Evolutionary conservation across 2,113 vertebrate genomes (phyloP).

Genomic region (Macrotis lagotis): DNA sequence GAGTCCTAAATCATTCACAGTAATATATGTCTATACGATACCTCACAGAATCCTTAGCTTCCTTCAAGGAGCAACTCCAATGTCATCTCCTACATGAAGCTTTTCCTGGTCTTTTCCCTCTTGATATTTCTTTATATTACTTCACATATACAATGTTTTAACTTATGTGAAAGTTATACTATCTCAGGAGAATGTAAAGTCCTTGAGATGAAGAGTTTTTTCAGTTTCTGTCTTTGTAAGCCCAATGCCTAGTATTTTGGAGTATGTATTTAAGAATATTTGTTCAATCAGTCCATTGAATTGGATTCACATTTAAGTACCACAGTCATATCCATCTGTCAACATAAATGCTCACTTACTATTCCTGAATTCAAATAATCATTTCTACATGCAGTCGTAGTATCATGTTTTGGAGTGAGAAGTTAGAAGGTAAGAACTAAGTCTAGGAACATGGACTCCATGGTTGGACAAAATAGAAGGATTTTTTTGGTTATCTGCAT

Average conservation of each 20-base stretch:
- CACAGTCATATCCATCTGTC: constrained; percentile 1
- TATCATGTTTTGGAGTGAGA: constrained; percentile 33
- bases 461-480: constrained; percentile 45
- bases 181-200: not conserved
- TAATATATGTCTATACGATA: constrained; percentile 21
- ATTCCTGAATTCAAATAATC: constrained; percentile 43
- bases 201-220: not conserved
- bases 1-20: constrained; percentile 26
- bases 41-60: not conserved
- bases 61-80: not conserved
- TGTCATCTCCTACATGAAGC: not conserved
- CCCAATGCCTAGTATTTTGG: not conserved
- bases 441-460: constrained; percentile 50
- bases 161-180: not conserved
- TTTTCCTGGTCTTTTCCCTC: not conserved
- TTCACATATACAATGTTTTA: not conserved
- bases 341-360: constrained; percentile 17
- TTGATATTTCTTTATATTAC: not conserved
- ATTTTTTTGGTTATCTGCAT: constrained; percentile 57
- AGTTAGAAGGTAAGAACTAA: constrained; percentile 48
- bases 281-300: not conserved
- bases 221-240: not conserved
- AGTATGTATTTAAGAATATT: not conserved
- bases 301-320: not conserved
- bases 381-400: constrained; percentile 9